These are phyloP conservation scores for Drosophila sechellia DNA, from an alignment of 1,140 invertebrate species.

Conservation along the genomic window DNA sequence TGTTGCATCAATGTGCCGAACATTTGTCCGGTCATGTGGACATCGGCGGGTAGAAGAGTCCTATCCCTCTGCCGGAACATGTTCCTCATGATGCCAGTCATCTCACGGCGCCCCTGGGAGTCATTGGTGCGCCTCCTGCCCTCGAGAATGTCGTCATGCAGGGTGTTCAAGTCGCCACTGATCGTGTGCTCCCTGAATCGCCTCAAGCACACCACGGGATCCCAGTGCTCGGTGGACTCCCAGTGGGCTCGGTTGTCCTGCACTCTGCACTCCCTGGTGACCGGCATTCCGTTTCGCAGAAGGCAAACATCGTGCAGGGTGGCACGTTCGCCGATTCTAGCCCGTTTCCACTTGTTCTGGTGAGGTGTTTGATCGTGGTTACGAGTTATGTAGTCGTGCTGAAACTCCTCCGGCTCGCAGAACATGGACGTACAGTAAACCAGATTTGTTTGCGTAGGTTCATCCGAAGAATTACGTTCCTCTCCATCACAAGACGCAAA, in stretches of 20 bases:
- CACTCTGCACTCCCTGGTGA: conserved; percentile 56
- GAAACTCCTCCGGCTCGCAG: conserved; percentile 58
- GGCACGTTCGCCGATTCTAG: conserved; percentile 51
- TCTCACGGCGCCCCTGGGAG: conserved; percentile 40
- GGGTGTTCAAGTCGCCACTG: conserved; percentile 50
- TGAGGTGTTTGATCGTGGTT: conserved; percentile 67
- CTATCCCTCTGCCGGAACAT: conserved; percentile 51
- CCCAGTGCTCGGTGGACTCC: conserved; percentile 50
- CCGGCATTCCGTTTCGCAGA: conserved; percentile 60
- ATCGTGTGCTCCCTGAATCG: conserved; percentile 55
- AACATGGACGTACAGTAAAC: conserved; percentile 42
- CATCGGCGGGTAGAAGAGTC: conserved; percentile 64
- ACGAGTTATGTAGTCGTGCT: conserved; percentile 53
- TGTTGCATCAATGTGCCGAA: conserved; percentile 49
- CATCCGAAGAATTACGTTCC: neutral
- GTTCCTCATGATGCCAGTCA: conserved; percentile 34
- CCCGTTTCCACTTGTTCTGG: conserved; percentile 64
- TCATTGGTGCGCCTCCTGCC: conserved; percentile 39
- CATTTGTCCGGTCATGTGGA: conserved; percentile 67
- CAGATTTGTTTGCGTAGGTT: neutral
- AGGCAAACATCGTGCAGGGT: conserved; percentile 65
- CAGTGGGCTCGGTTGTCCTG: conserved; percentile 40
- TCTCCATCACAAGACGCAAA: neutral
- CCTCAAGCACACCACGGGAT: conserved; percentile 50
- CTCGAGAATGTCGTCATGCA: conserved; percentile 66